Evolutionary conservation across 2,888 invertebrate species (phyloP).

Genomic region (Trissoscelio sp.): DNA sequence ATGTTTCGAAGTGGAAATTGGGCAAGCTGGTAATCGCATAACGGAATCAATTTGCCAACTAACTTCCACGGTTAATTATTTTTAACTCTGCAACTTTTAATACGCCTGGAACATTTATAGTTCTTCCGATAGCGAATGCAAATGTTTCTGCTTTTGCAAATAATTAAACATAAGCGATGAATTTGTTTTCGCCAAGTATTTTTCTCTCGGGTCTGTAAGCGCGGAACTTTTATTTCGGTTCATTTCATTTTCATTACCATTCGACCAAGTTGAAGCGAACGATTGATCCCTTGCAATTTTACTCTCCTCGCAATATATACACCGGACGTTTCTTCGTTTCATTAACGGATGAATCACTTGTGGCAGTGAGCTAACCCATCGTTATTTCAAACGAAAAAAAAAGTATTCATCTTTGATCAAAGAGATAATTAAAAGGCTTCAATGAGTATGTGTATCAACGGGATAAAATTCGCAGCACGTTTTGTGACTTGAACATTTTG

Average conservation of each 20-base stretch:
- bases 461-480: constrained; percentile 19
- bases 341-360: constrained; percentile 49
- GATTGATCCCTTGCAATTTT: constrained; percentile 61
- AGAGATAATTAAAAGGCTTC: constrained; percentile 44
- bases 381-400: constrained; percentile 37
- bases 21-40: background rate
- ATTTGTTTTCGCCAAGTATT: constrained; percentile 10
- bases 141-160: background rate
- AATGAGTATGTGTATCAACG: constrained; percentile 10
- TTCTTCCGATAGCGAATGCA: background rate
- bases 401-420: constrained; percentile 45
- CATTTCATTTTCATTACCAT: constrained; percentile 62
- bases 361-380: constrained; percentile 11
- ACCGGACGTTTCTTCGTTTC: constrained; percentile 54
- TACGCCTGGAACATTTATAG: background rate
- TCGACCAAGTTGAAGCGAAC: constrained; percentile 40
- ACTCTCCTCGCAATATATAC: constrained; percentile 35
- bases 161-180: constrained; percentile 7
- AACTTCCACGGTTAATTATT: background rate
- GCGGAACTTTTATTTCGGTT: constrained; percentile 51
- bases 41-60: background rate
- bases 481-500: constrained; percentile 16
- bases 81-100: background rate
- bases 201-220: constrained; percentile 22
- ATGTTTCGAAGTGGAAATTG: background rate